Evolutionary conservation across 2,113 vertebrate species (phyloP).

Genomic region (Syrmaticus mikado): DNA sequence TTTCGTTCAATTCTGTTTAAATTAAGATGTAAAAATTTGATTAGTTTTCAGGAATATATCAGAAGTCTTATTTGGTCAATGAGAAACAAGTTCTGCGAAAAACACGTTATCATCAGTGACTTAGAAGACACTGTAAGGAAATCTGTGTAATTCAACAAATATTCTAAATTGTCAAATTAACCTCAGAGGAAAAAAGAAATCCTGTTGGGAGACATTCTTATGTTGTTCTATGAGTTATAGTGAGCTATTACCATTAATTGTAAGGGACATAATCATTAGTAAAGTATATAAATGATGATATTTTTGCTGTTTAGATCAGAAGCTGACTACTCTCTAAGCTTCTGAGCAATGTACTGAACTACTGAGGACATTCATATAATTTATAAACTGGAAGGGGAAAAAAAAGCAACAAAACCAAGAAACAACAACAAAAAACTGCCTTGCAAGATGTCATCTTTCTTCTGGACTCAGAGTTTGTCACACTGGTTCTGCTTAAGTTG

Average conservation of each 20-base stretch:
- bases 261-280: background rate
- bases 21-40: background rate
- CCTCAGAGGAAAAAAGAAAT: background rate
- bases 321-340: background rate
- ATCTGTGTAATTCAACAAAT: background rate
- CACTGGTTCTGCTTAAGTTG: background rate
- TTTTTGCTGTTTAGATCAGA: background rate
- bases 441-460: background rate
- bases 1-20: background rate
- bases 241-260: background rate
- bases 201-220: background rate
- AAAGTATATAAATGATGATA: rapidly evolving
- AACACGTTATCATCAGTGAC: background rate
- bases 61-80: background rate
- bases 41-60: background rate
- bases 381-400: background rate
- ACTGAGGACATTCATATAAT: background rate
- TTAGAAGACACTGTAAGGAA: background rate
- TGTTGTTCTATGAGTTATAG: background rate
- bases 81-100: background rate
- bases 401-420: background rate
- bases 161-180: background rate
- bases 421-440: background rate
- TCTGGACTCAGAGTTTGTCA: background rate
- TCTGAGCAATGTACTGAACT: background rate